Conservation (phyloP, 2,888 invertebrate genomes). For the Torymus auratus region DNA sequence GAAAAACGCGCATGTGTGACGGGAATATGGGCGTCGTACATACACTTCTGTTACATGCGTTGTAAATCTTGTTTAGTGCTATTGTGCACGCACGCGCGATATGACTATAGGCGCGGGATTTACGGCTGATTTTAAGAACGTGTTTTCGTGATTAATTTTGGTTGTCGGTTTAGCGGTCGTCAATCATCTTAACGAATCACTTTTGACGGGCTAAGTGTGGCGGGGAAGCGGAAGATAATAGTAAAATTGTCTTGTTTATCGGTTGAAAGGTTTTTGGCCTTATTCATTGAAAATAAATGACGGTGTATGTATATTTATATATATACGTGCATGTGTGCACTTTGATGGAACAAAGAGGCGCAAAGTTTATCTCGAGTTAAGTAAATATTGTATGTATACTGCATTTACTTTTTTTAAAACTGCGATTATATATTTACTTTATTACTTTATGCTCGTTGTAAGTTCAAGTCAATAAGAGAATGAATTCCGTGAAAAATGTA, state of each 20-base stretch:
- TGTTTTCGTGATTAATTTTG: neutral
- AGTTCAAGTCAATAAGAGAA: slow-evolving; percentile 5
- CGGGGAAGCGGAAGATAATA: too few species aligned
- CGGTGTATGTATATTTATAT: too few species aligned
- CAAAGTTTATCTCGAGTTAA: too few species aligned
- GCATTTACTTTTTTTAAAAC: slow-evolving; percentile 5
- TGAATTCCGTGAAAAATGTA: slow-evolving; percentile 20
- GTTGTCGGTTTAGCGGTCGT: neutral
- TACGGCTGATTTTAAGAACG: slow-evolving; percentile 17
- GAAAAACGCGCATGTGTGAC: slow-evolving; percentile 20
- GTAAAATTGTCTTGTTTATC: too few species aligned
- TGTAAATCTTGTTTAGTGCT: too few species aligned
- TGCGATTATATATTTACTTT: slow-evolving; percentile 18
- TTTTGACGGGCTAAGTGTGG: neutral
- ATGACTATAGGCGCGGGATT: neutral
- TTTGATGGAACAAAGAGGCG: too few species aligned
- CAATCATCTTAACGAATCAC: neutral
- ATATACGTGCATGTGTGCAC: too few species aligned
- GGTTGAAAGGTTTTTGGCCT: too few species aligned
- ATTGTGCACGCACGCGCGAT: too few species aligned
- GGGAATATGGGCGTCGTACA: neutral
- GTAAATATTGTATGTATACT: too few species aligned
- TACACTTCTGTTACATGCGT: too few species aligned
- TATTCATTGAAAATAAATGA: too few species aligned
- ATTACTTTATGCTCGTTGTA: slow-evolving; percentile 7